phyloP scores from a whole-genome alignment of 2,113 vertebrate species.

The Ceratotherium simum region DNA sequence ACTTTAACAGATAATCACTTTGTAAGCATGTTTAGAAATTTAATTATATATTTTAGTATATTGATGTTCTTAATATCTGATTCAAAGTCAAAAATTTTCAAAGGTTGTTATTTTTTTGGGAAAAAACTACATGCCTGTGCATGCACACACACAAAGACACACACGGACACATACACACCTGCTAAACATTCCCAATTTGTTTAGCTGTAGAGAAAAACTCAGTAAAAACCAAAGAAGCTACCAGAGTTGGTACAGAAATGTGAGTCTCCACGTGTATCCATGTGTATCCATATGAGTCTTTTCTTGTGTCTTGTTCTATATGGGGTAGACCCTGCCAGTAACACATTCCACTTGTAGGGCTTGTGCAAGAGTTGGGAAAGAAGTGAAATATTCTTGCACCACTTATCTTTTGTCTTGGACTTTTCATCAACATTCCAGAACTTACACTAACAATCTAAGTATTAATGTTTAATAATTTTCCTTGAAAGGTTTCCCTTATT shows the following conservation, averaged over 20 bases:
- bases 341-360: fast-evolving
- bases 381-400: not conserved
- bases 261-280: no score
- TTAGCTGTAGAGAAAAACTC: not conserved
- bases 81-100: not conserved
- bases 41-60: not conserved
- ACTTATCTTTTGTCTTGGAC: not conserved
- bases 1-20: not conserved
- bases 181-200: not conserved
- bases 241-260: not conserved
- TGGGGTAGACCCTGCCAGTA: fast-evolving
- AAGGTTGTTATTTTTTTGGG: not conserved
- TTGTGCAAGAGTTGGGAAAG: not conserved
- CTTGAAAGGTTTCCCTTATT: not conserved
- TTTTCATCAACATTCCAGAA: not conserved
- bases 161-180: not conserved
- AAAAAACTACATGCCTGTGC: not conserved
- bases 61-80: not conserved
- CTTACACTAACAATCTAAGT: not conserved
- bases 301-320: not conserved
- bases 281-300: not conserved
- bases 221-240: not conserved
- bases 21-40: not conserved
- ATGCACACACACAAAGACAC: not conserved
- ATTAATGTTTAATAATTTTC: not conserved